Conservation (phyloP, 35 echinoderm and acorn worm species). For the Stichopus chloronotus region DNA sequence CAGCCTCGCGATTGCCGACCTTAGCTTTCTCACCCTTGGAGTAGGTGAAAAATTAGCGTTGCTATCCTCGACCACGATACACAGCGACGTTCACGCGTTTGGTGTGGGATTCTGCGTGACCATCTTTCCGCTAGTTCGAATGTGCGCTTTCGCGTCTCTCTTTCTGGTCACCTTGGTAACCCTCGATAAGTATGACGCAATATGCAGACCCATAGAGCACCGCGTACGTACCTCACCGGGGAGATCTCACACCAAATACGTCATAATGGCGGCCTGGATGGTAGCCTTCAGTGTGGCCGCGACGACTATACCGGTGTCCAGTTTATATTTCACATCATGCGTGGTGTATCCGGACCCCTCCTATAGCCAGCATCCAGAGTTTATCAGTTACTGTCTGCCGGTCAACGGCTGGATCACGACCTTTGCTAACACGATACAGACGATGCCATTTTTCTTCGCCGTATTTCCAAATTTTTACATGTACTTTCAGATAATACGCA, state of each 20-base stretch:
- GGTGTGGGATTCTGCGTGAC: neutral
- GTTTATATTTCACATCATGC: neutral
- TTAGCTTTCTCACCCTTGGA: slow-evolving; percentile 57
- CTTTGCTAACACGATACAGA: slow-evolving; percentile 24
- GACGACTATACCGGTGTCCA: neutral
- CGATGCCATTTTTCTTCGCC: slow-evolving; percentile 50
- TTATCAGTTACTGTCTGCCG: neutral
- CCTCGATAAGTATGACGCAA: slow-evolving; percentile 60
- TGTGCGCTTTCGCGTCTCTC: slow-evolving; percentile 56
- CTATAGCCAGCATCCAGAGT: neutral
- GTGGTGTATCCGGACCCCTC: slow-evolving; percentile 8
- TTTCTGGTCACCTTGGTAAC: slow-evolving; percentile 51
- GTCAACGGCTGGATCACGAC: neutral
- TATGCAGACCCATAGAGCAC: slow-evolving; percentile 46
- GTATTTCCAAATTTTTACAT: slow-evolving; percentile 50
- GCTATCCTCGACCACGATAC: neutral
- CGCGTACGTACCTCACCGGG: slow-evolving; percentile 8
- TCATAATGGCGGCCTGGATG: slow-evolving; percentile 31
- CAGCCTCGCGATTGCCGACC: slow-evolving; percentile 71
- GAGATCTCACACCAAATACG: slow-evolving; percentile 37
- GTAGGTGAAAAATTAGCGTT: slow-evolving; percentile 73
- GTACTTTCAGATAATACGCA: slow-evolving; percentile 50
- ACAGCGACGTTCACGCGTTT: slow-evolving; percentile 16
- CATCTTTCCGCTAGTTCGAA: slow-evolving; percentile 5
- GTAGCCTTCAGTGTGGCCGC: slow-evolving; percentile 3